These are phyloP conservation scores for Notoglanidium macrostoma DNA, from an alignment of 2,797 vertebrate species.

Conservation along the genomic window DNA sequence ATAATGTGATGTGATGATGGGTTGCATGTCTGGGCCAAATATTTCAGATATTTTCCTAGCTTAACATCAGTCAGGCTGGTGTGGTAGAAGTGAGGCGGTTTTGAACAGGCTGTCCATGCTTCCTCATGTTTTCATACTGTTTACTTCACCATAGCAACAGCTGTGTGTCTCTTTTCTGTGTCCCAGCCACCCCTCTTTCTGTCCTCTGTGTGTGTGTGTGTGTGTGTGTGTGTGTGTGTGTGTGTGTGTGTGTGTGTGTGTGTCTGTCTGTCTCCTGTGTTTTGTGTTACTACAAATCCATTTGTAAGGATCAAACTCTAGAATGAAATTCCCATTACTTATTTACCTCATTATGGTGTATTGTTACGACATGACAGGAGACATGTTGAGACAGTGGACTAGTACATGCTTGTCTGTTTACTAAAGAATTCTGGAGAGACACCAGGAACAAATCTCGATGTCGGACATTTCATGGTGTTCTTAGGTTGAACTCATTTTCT, in stretches of 20 bases:
- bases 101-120: conserved; percentile 36
- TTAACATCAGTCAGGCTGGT: neutral
- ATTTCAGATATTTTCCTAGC: neutral
- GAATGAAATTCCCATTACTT: conserved; percentile 6
- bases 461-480: neutral
- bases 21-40: neutral
- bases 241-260: neutral
- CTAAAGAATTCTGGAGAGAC: neutral
- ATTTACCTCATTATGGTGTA: conserved; percentile 5
- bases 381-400: neutral
- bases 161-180: conserved; percentile 28
- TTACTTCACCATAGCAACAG: conserved; percentile 49
- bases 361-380: neutral
- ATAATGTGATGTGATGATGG: neutral
- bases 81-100: conserved; percentile 41
- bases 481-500: neutral
- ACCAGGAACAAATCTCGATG: neutral
- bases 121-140: conserved; percentile 51
- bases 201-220: neutral
- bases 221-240: neutral
- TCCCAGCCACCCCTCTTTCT: neutral
- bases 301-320: neutral
- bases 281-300: neutral
- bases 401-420: neutral
- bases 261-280: neutral